These are phyloP conservation scores for Toxotes jaculatrix DNA, from an alignment of 2,113 vertebrate species.

Conservation along the genomic window DNA sequence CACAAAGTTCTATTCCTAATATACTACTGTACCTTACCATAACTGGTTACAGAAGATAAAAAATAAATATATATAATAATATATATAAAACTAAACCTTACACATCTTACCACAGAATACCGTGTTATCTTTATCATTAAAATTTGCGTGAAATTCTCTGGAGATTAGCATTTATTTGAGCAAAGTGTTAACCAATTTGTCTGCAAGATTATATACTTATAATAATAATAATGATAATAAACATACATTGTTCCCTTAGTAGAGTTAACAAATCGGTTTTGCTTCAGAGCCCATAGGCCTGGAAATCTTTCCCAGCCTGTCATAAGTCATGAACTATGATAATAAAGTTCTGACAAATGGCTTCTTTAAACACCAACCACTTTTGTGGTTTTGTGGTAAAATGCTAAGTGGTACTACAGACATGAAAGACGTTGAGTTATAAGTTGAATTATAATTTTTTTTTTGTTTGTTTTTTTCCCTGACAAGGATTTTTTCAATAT, in stretches of 20 bases:
- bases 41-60: neutral
- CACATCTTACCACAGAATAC: constrained; percentile 44
- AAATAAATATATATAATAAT: neutral
- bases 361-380: constrained; percentile 33
- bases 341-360: constrained; percentile 43
- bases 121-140: neutral
- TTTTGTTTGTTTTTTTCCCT: neutral
- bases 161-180: neutral
- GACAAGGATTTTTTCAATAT: constrained; percentile 2
- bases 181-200: neutral
- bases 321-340: constrained; percentile 9
- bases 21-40: neutral
- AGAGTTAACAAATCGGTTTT: constrained; percentile 4
- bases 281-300: constrained; percentile 13
- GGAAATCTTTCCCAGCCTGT: constrained; percentile 17
- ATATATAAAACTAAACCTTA: constrained; percentile 15
- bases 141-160: neutral
- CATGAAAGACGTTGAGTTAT: constrained; percentile 8
- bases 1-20: constrained; percentile 30
- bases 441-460: constrained; percentile 24
- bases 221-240: too few species aligned
- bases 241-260: neutral
- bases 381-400: constrained; percentile 41
- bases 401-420: constrained; percentile 16
- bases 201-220: neutral